Percentiles rank a stretch among this genome's conserved stretches.
Conservation (phyloP, 2,797 vertebrate species). For the Alauda arvensis region DNA sequence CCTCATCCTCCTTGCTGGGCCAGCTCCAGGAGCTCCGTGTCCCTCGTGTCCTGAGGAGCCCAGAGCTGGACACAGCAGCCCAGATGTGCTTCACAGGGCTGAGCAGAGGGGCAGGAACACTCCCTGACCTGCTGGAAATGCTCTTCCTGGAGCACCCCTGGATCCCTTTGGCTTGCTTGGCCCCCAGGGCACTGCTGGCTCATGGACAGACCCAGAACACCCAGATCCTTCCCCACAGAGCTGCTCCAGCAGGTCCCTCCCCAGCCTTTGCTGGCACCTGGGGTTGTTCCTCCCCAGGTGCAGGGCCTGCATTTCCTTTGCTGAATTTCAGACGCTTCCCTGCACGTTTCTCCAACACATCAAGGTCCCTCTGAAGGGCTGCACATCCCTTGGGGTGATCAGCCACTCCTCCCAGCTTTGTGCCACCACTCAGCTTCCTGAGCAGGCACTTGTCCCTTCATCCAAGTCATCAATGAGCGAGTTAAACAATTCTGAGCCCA, state of each 20-base stretch:
- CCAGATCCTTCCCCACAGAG: background rate
- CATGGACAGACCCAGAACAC: background rate
- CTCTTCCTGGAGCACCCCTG: background rate
- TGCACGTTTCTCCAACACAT: background rate
- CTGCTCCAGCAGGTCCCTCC: background rate
- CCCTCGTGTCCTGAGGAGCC: background rate
- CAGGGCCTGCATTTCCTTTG: background rate
- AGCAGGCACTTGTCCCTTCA: background rate
- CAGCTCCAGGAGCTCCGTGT: background rate
- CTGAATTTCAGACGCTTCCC: background rate
- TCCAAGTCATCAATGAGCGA: background rate
- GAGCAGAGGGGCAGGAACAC: background rate
- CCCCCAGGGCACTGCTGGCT: background rate
- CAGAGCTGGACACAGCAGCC: background rate
- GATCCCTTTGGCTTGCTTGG: background rate
- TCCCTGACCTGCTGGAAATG: background rate
- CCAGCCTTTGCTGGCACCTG: background rate
- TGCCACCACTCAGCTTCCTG: background rate
- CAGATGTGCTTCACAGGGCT: background rate
- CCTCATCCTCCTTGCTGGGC: rapidly evolving
- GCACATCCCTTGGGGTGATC: background rate
- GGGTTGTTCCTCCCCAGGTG: background rate
- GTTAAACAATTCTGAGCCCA: background rate
- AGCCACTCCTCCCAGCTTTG: background rate
- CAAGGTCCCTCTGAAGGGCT: background rate